These are phyloP conservation scores for Jaculus jaculus DNA, from an alignment of 2,113 vertebrate genomes.

Conservation along the genomic window DNA sequence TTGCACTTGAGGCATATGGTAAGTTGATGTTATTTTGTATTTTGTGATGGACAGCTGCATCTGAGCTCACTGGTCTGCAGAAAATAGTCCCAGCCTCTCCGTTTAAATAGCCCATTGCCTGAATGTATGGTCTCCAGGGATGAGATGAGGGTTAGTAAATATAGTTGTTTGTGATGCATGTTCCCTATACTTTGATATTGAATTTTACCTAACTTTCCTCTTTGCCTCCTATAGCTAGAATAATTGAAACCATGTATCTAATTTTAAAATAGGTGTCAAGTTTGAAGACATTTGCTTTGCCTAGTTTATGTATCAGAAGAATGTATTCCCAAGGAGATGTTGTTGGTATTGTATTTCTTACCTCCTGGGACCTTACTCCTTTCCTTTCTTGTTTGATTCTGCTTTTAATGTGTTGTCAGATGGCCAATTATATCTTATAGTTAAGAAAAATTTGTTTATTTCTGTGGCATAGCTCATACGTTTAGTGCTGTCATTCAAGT, in stretches of 20 bases:
- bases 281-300: background rate
- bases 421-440: background rate
- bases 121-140: background rate
- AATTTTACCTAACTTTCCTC: background rate
- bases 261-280: conserved; percentile 44
- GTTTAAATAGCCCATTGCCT: conserved; percentile 9
- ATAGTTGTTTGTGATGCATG: background rate
- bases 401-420: background rate
- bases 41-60: background rate
- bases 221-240: background rate
- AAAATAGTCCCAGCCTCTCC: conserved; percentile 1
- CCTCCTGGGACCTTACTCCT: background rate
- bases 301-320: conserved; percentile 52
- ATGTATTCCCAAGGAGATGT: conserved; percentile 10
- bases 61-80: conserved; percentile 12
- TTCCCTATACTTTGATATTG: background rate
- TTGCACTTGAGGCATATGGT: background rate
- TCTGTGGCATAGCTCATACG: background rate
- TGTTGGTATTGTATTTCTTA: background rate
- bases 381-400: background rate
- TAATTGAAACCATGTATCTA: background rate
- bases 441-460: background rate
- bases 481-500: background rate
- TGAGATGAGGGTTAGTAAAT: background rate
- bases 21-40: background rate